Evolutionary conservation across 1,140 invertebrate species (phyloP).

Genomic region (Lucilia sericata): DNA sequence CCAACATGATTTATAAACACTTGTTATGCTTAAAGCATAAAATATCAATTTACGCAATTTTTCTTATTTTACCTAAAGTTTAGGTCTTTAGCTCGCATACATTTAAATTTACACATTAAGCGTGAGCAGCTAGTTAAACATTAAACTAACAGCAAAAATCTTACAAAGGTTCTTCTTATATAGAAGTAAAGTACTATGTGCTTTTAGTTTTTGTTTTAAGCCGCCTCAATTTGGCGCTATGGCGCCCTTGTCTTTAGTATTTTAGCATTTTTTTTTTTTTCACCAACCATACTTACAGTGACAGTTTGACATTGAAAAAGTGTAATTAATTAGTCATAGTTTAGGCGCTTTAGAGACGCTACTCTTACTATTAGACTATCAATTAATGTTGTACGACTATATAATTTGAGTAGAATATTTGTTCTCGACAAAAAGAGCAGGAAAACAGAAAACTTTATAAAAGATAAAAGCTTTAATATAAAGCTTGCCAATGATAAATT

Average conservation of each 20-base stretch:
- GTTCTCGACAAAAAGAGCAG: neutral
- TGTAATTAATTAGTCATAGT: slow-evolving; percentile 59
- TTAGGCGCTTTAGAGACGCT: slow-evolving; percentile 30
- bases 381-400: slow-evolving; percentile 20
- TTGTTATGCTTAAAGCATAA: slow-evolving; percentile 40
- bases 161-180: neutral
- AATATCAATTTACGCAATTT: slow-evolving; percentile 43
- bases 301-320: slow-evolving; percentile 64
- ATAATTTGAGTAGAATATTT: slow-evolving; percentile 18
- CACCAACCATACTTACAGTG: slow-evolving; percentile 33
- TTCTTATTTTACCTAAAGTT: neutral
- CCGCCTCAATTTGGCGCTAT: neutral
- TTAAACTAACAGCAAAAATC: neutral
- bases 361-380: neutral
- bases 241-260: slow-evolving; percentile 5
- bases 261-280: neutral
- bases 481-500: neutral
- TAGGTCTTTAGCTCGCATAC: neutral
- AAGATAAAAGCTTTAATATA: neutral
- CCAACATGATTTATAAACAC: slow-evolving; percentile 26
- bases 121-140: neutral
- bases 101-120: neutral
- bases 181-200: neutral
- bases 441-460: slow-evolving; percentile 37
- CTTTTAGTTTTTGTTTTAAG: neutral